Conservation (phyloP, 2,888 invertebrate species). For the Agrochola lychnidis region DNA sequence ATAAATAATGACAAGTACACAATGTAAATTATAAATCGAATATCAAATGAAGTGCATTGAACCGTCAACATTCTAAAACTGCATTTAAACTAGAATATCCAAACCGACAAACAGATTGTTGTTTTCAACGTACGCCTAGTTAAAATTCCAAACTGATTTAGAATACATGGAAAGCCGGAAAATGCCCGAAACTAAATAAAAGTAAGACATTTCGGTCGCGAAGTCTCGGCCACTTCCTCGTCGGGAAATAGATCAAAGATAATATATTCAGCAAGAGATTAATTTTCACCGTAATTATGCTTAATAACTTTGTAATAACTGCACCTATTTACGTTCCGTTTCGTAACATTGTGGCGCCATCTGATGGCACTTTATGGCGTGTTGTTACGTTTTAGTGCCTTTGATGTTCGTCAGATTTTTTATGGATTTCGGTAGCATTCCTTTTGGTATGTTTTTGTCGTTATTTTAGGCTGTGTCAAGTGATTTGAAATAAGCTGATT, state of each 20-base stretch:
- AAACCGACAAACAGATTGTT: conserved; percentile 39
- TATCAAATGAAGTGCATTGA: conserved; percentile 21
- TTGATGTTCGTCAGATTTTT: conserved; percentile 61
- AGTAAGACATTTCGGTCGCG: conserved; percentile 55
- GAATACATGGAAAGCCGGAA: conserved; percentile 66
- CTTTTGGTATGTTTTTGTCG: conserved; percentile 41
- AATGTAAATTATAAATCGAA: conserved; percentile 13
- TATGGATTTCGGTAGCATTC: conserved; percentile 60
- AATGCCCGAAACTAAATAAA: conserved; percentile 64
- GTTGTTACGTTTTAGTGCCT: conserved; percentile 59
- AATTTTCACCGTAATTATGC: conserved; percentile 81
- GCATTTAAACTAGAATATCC: conserved; percentile 32
- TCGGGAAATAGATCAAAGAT: conserved; percentile 85
- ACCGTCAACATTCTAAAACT: conserved; percentile 34
- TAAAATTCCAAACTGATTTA: conserved; percentile 68
- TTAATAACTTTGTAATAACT: conserved; percentile 74
- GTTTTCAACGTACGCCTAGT: conserved; percentile 55
- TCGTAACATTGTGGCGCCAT: conserved; percentile 73
- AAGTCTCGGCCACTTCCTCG: conserved; percentile 76
- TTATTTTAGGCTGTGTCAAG: conserved; percentile 37
- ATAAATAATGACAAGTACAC: conserved; percentile 23
- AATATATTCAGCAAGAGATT: conserved; percentile 70
- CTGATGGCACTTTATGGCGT: conserved; percentile 62
- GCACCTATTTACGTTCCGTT: conserved; percentile 59
- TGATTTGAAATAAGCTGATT: conserved; percentile 34